Conservation (phyloP, 2,113 vertebrate genomes). For the Sporophila hypoxantha region DNA sequence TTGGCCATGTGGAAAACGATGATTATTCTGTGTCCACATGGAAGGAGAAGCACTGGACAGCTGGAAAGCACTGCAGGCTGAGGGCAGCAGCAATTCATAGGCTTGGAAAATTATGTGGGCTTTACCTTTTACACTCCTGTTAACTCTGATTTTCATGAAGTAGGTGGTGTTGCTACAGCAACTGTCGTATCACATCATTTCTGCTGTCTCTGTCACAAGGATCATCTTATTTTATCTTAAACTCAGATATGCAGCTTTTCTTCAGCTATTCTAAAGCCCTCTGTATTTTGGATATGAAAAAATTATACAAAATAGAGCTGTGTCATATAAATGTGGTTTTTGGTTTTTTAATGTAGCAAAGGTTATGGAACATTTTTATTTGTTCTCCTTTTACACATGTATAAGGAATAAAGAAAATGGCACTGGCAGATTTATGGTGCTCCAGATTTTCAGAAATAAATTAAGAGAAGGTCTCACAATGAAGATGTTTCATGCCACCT, state of each 20-base stretch:
- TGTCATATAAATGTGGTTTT: background rate
- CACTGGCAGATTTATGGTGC: background rate
- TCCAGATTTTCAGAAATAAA: background rate
- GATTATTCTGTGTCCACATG: background rate
- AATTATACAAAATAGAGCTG: constrained; percentile 6
- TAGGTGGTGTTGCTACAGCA: constrained; percentile 76
- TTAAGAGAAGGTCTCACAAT: background rate
- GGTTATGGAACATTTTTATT: background rate
- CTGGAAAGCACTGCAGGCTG: constrained; percentile 14
- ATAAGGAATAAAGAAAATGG: background rate
- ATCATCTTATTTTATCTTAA: constrained; percentile 56
- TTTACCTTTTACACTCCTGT: constrained; percentile 62
- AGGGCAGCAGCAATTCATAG: constrained; percentile 34
- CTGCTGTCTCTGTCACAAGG: constrained; percentile 62
- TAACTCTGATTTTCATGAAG: constrained; percentile 64
- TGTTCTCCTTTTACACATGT: background rate
- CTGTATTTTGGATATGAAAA: constrained; percentile 9
- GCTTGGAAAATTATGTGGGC: constrained; percentile 49
- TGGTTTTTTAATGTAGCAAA: background rate
- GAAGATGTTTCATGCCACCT: background rate
- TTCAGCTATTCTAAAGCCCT: constrained; percentile 27
- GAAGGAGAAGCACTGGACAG: background rate
- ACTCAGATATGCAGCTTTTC: constrained; percentile 33
- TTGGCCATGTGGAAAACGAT: background rate
- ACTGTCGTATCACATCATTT: constrained; percentile 70